Base-by-base conservation (phyloP, 30 jellyfish, hydroid and myxozoan genomes). In the Aurelia sp. region DNA sequence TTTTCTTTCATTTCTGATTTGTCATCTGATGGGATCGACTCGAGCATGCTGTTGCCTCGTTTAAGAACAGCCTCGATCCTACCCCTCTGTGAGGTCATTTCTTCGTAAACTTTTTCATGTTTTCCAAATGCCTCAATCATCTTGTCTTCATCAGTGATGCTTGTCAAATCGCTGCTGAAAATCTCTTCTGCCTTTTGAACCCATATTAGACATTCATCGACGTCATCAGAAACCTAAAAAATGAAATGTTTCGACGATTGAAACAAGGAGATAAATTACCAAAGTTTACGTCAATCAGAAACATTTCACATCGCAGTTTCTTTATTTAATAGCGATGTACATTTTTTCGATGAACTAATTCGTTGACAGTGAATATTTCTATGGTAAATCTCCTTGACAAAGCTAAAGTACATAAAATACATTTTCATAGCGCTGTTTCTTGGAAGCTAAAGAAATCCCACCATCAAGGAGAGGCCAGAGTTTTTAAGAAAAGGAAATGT, bases 121-220 rank as follows among this genome's bases (percentile, higher is more conserved):
- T 59, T 88, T 12, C 96, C 86, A 48, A 88, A 72, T 38, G 93
- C 93, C 52, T 80, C 92, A 65, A 88, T 72, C 92, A 88, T 78
- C 17, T 80, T 88, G 24, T 88, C 97, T 65, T 88, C 97, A 38
- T 88, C 97, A 1, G 92, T 64, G 17, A 88, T 88, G 22, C 73
- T 30, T 16, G 90, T 88, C 22, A 88, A 62, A 72, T 88, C 97
- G 35, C 81, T 66, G 74, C 75, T 60, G 63, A 88, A 88, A 35
- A 88, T 81, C 19, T 19, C 22, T 72, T 72, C 88, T 12, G 97
- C 97, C 9, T 58, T 76, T 13, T 80, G 84, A 19, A 88, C 81
- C 97, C 97, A 88, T 8, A 88, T 67, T 33, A 84, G 77, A 72
- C 93, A 84, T 4, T 84, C 82, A 33, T 84, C 93, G 18, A 84